A percentile compares a stretch with the other conserved stretches of the same genome.
phyloP scores from a whole-genome alignment of 2,888 invertebrate genomes.

The Ophioninae sp. region DNA sequence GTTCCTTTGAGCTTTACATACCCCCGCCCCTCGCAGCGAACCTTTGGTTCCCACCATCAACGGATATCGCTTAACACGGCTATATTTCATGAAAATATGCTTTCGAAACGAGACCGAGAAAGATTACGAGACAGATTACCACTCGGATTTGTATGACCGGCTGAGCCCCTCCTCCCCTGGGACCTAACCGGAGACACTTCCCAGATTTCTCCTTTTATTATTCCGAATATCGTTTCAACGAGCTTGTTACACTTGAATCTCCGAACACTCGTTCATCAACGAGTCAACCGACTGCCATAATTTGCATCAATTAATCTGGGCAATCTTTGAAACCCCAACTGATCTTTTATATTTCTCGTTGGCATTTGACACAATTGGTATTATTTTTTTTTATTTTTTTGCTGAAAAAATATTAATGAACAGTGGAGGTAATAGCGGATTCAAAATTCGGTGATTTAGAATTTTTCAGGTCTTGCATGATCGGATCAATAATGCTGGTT shows the following conservation, averaged over 20 bases:
- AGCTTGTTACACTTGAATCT: background rate
- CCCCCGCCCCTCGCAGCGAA: conserved; percentile 43
- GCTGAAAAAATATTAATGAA: background rate
- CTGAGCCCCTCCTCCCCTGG: conserved; percentile 24
- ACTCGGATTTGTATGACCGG: conserved; percentile 69
- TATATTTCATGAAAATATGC: conserved; percentile 72
- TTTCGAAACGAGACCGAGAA: conserved; percentile 72
- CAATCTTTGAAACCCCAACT: background rate
- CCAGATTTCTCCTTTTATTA: conserved; percentile 35
- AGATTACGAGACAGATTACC: conserved; percentile 75
- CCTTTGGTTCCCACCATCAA: conserved; percentile 28
- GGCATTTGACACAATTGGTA: background rate
- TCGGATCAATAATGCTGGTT: background rate
- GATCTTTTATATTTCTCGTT: background rate
- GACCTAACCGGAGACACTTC: conserved; percentile 5
- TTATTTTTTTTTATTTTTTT: background rate
- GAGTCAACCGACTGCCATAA: background rate
- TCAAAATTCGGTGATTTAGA: background rate
- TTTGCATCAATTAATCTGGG: no score
- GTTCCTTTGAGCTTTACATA: conserved; percentile 13
- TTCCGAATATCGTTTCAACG: conserved; percentile 22
- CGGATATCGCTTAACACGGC: conserved; percentile 55
- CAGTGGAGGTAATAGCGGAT: background rate
- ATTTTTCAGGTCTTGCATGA: background rate
- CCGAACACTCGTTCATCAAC: background rate